Evolutionary conservation across 2,888 invertebrate genomes (phyloP).

Genomic region (Orgyia antiqua): DNA sequence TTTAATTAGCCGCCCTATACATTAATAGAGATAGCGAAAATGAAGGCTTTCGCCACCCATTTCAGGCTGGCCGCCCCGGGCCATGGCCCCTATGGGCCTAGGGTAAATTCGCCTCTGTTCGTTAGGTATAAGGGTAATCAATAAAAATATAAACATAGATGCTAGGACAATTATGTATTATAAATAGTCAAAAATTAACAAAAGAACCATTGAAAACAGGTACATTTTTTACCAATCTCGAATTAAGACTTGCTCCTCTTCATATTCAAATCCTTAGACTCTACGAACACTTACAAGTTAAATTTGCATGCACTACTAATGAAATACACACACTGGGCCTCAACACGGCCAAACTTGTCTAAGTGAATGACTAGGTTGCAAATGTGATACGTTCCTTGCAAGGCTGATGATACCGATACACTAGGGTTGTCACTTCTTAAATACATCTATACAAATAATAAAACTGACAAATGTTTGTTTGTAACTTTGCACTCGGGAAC

Average conservation of each 20-base stretch:
- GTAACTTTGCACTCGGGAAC: too few relatives aligned
- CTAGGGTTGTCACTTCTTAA: slow-evolving; percentile 5
- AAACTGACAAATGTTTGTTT: too few relatives aligned
- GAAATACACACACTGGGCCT: slow-evolving; percentile 54
- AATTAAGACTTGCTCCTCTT: slow-evolving; percentile 66
- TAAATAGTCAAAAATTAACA: slow-evolving; percentile 78
- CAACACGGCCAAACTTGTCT: slow-evolving; percentile 48
- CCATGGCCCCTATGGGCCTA: too few relatives aligned
- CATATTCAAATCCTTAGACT: slow-evolving; percentile 65
- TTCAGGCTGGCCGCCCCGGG: too few relatives aligned
- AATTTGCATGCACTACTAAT: slow-evolving; percentile 69
- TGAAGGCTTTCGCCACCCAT: too few relatives aligned
- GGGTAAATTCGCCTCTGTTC: too few relatives aligned
- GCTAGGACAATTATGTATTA: slow-evolving; percentile 78
- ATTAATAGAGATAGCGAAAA: too few relatives aligned
- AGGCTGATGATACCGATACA: slow-evolving; percentile 38
- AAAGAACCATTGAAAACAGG: slow-evolving; percentile 77
- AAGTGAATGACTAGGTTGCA: slow-evolving; percentile 77
- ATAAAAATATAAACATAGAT: slow-evolving; percentile 53
- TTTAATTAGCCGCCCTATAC: too few relatives aligned
- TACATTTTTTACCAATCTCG: slow-evolving; percentile 74
- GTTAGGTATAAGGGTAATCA: too few relatives aligned
- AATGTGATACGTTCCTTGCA: slow-evolving; percentile 49
- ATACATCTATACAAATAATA: too few relatives aligned
- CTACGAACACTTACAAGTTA: slow-evolving; percentile 75